These are phyloP conservation scores for Theodoxus fluviatilis DNA, from an alignment of 2,888 invertebrate species.

Conservation along the genomic window DNA sequence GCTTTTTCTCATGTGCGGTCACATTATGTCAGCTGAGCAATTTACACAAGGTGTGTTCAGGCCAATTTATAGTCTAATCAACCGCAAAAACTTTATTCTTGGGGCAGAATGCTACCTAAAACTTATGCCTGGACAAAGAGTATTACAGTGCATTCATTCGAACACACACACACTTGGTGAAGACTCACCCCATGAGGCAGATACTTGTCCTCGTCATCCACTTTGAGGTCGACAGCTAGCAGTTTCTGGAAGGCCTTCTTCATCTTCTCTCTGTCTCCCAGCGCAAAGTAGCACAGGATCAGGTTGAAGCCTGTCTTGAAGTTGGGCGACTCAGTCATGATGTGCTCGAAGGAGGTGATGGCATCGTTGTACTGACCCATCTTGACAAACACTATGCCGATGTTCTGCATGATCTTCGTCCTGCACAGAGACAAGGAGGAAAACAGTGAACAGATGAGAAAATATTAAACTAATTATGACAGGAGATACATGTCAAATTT, in stretches of 20 bases:
- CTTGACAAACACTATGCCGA: conserved; percentile 90
- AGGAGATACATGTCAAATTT: not conserved
- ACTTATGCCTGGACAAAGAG: not conserved
- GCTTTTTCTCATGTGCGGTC: too few species aligned
- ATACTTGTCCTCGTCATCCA: conserved; percentile 79
- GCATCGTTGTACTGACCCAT: conserved; percentile 97
- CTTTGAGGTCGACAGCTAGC: conserved; percentile 83
- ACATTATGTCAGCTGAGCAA: too few species aligned
- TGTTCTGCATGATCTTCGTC: conserved; percentile 97
- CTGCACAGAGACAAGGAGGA: conserved; percentile 66
- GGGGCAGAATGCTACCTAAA: not conserved
- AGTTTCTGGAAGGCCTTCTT: conserved; percentile 89
- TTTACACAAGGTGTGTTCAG: too few species aligned
- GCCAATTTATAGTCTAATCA: too few species aligned
- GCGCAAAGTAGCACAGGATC: conserved; percentile 70
- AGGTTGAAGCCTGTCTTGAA: conserved; percentile 89
- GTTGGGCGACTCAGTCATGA: conserved; percentile 94
- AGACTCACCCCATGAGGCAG: conserved; percentile 62
- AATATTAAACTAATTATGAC: not conserved
- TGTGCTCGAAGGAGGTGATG: conserved; percentile 94
- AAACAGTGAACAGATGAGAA: not conserved
- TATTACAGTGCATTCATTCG: too few species aligned
- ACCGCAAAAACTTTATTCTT: not conserved
- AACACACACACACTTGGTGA: not conserved
- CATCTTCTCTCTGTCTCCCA: conserved; percentile 89